These are phyloP conservation scores for Papilio demoleus DNA, from an alignment of 2,888 invertebrate genomes.

Conservation along the genomic window DNA sequence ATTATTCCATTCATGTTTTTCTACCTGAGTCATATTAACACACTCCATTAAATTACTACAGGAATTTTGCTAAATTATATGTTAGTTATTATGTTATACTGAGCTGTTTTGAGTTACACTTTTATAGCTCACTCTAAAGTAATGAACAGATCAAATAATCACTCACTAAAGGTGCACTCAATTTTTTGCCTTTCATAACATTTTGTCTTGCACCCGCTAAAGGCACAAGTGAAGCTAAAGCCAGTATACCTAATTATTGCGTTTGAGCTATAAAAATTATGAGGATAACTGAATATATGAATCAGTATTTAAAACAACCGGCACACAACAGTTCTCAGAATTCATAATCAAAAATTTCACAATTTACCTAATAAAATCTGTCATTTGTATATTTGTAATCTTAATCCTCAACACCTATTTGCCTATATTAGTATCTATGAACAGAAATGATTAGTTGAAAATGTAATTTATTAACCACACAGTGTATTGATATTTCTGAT, in stretches of 20 bases:
- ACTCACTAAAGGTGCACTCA: no score
- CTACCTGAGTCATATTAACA: background rate
- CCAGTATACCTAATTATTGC: no score
- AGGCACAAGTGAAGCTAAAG: no score
- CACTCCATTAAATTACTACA: slow-evolving; percentile 2
- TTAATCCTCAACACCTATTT: slow-evolving; percentile 2
- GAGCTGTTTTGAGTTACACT: background rate
- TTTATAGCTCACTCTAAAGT: background rate
- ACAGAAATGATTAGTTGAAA: background rate
- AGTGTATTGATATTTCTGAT: background rate
- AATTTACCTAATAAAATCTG: slow-evolving; percentile 5
- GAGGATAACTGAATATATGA: background rate
- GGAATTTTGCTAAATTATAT: slow-evolving; percentile 6
- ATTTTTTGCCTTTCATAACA: no score
- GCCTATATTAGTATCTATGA: background rate
- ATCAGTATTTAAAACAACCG: background rate
- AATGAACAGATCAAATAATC: no score
- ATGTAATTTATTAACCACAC: background rate
- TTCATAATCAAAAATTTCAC: slow-evolving; percentile 12
- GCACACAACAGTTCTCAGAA: background rate
- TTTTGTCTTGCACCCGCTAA: no score
- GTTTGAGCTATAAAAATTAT: background rate
- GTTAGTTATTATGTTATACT: background rate
- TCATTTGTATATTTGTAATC: background rate
- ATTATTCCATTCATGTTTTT: slow-evolving; percentile 6